Conservation (phyloP, 30 jellyfish, hydroid and myxozoan genomes). For the Aurelia coerulea region DNA sequence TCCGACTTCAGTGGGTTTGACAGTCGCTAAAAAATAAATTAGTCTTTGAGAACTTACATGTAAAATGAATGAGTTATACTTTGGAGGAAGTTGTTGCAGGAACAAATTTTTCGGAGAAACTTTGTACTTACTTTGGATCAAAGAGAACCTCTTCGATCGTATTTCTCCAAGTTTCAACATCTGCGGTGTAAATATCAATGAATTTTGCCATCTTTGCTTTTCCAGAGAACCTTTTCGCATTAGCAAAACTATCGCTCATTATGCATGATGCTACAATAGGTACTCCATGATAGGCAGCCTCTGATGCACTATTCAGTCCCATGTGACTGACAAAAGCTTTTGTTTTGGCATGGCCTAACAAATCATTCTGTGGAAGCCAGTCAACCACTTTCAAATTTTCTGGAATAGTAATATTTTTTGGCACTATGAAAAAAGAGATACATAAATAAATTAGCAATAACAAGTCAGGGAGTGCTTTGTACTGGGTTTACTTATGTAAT, state of each 20-base stretch:
- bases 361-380: constrained; percentile 79
- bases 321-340: constrained; percentile 72
- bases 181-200: constrained; percentile 31
- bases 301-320: constrained; percentile 70
- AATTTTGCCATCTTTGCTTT: constrained; percentile 58
- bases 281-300: constrained; percentile 74
- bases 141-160: constrained; percentile 28
- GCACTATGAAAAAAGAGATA: background rate
- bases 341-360: constrained; percentile 61
- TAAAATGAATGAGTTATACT: no score
- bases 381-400: constrained; percentile 18
- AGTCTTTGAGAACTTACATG: no score
- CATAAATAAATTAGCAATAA: no score
- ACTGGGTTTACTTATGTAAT: no score
- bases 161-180: constrained; percentile 18
- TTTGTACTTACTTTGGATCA: constrained; percentile 21
- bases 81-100: no score
- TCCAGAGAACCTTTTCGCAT: constrained; percentile 3
- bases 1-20: no score
- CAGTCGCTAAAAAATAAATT: no score
- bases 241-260: constrained; percentile 37
- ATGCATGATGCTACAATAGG: constrained; percentile 61
- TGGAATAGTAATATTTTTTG: background rate
- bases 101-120: no score
- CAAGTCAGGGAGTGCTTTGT: no score